Conservation (phyloP, 2,888 invertebrate species). For the Anoplius nigerrimus region DNA sequence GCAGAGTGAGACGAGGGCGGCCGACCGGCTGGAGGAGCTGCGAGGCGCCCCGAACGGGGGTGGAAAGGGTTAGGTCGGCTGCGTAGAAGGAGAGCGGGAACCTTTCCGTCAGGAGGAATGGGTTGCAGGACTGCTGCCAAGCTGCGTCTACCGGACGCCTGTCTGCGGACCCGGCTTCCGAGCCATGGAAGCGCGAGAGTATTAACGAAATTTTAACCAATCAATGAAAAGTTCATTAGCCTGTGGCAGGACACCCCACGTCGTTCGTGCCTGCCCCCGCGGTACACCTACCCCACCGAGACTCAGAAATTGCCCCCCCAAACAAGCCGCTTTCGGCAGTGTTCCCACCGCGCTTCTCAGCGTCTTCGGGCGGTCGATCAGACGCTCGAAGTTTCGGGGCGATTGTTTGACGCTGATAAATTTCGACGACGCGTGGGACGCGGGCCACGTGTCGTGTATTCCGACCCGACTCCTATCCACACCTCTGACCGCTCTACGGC, state of each 20-base stretch:
- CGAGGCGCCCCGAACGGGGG: slow-evolving; percentile 35
- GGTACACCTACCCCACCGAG: slow-evolving; percentile 41
- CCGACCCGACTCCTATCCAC: too few species aligned
- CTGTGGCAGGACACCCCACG: slow-evolving; percentile 35
- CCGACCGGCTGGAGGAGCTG: slow-evolving; percentile 27
- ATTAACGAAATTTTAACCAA: slow-evolving; percentile 74
- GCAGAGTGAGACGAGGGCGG: slow-evolving; percentile 65
- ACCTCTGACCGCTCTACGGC: too few species aligned
- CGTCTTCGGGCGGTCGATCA: too few species aligned
- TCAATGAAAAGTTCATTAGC: slow-evolving; percentile 74
- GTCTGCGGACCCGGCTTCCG: slow-evolving; percentile 53
- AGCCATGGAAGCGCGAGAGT: slow-evolving; percentile 67
- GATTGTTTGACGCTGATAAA: too few species aligned
- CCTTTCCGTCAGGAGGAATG: slow-evolving; percentile 35
- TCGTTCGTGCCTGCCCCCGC: too few species aligned
- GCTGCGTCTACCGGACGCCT: slow-evolving; percentile 10
- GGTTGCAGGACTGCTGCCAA: slow-evolving; percentile 43
- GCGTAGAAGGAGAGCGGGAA: slow-evolving; percentile 2
- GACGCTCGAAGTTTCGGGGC: too few species aligned
- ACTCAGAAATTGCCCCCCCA: slow-evolving; percentile 11
- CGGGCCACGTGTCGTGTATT: too few species aligned
- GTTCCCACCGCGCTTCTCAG: too few species aligned
- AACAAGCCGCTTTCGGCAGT: too few species aligned
- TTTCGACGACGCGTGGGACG: too few species aligned
- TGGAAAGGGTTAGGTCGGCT: slow-evolving; percentile 4